phyloP scores from a whole-genome alignment of 2,113 vertebrate genomes.

The Brachirus orientalis region DNA sequence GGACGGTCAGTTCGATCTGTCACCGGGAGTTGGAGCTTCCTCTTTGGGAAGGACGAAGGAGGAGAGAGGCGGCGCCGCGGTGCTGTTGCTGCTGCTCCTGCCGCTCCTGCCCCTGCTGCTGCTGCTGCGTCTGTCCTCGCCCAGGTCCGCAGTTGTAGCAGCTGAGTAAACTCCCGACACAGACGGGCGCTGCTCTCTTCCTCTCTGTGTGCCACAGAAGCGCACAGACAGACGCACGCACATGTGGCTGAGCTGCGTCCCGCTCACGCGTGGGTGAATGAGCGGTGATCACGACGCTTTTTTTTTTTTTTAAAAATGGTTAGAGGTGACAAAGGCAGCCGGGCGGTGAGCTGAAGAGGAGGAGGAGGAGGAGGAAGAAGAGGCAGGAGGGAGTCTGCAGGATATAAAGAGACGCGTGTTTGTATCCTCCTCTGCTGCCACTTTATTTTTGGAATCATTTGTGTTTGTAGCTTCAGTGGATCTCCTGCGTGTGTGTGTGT shows the following conservation, averaged over 20 bases:
- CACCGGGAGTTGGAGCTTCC: slow-evolving; percentile 31
- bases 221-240: background rate
- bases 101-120: slow-evolving; percentile 65
- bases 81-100: slow-evolving; percentile 51
- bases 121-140: slow-evolving; percentile 68
- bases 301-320: slow-evolving; percentile 19
- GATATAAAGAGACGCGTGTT: slow-evolving; percentile 14
- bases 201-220: background rate
- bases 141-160: slow-evolving; percentile 56
- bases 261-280: slow-evolving; percentile 40
- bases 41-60: slow-evolving; percentile 34
- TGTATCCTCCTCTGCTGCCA: slow-evolving; percentile 24
- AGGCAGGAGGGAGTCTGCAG: slow-evolving; percentile 28
- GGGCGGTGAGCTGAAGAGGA: slow-evolving; percentile 8
- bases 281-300: slow-evolving; percentile 56
- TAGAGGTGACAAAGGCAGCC: slow-evolving; percentile 66
- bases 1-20: slow-evolving; percentile 33
- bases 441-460: slow-evolving; percentile 8
- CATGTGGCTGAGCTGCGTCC: slow-evolving; percentile 34
- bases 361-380: background rate
- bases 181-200: background rate
- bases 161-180: slow-evolving; percentile 71
- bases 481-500: background rate
- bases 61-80: slow-evolving; percentile 49
- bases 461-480: background rate